Evolutionary conservation across 2,113 vertebrate genomes (phyloP), one percentile per base, ranked within the genome.

Genomic region (Halichoeres trimaculatus): DNA sequence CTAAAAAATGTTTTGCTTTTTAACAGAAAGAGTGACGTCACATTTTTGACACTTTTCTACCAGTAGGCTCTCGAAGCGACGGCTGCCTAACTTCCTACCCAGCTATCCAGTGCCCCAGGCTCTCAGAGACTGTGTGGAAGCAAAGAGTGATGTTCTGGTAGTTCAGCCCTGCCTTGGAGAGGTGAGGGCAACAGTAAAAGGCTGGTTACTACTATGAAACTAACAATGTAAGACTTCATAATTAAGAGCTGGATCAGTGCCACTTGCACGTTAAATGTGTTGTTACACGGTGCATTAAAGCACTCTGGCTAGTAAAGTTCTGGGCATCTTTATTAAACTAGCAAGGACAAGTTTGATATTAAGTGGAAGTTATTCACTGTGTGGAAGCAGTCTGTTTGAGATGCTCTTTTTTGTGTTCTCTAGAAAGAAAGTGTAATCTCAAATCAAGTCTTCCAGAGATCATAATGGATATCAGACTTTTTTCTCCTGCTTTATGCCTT

Each of bases 81-180:
- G 40, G 30, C 40, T 91, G 41, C 89, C 90, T 17, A 76, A 54
- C 54, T 92, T 90, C 53, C 35, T 90, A 0, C 75, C 68, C 2
- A 50, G 2, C 10, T 91, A 62, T 22, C 61, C 59, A 0, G 69
- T 90, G 43, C 90, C 91, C 7, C 79, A 77, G 56, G 57, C 73
- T 70, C 70, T 92, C 14, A 87, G 76, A 72, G 80, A 90, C 57
- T 89, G 90, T 56, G 76, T 91, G 19, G 83, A 88, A 55, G 34
- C 50, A 2, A 41, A 86, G 26, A 57, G 24, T 0, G 89, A 92
- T 1, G 85, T 92, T 24, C 72, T 92, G 62, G 84, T 63, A 10
- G 22, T 79, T 47, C 50, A 88, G 66, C 90, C 88, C 24, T 82
- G 80, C 55, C 72, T 92, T 0, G 91, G 90, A 62, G 85, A 92